These are phyloP conservation scores for Todiramphus saurophagus DNA, from an alignment of 2,113 vertebrate species.

Conservation along the genomic window DNA sequence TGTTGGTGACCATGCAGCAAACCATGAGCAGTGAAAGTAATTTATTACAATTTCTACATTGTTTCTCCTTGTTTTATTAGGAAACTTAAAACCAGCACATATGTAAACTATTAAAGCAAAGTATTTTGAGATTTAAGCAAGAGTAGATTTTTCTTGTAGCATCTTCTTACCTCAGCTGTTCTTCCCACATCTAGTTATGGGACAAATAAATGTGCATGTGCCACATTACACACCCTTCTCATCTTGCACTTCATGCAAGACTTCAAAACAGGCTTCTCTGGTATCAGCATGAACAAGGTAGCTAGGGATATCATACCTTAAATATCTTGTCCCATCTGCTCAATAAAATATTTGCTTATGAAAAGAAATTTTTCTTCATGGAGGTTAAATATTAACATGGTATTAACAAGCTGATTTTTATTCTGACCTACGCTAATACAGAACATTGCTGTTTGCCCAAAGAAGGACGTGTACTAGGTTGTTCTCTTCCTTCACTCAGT, in stretches of 20 bases:
- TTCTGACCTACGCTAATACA: background rate
- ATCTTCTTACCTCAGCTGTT: background rate
- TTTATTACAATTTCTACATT: background rate
- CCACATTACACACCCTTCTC: background rate
- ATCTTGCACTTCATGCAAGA: background rate
- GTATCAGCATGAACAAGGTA: background rate
- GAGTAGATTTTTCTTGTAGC: background rate
- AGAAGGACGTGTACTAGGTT: background rate
- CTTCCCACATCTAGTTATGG: background rate
- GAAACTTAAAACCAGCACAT: background rate
- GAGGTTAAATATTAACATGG: background rate
- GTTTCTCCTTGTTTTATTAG: background rate
- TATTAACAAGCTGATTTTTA: background rate
- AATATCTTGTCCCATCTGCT: background rate
- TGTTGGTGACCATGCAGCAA: background rate
- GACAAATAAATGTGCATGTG: background rate
- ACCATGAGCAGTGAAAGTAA: background rate
- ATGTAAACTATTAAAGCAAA: background rate
- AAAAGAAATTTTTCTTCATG: background rate
- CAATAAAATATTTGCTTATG: background rate
- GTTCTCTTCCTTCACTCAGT: background rate
- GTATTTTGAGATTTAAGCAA: background rate
- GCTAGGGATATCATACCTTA: background rate
- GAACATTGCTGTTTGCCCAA: background rate
- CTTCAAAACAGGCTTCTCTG: background rate